Percentiles rank a stretch among this genome's conserved stretches.
Conservation (phyloP, 2,113 vertebrate genomes). For the human (Homo sapiens) region DNA sequence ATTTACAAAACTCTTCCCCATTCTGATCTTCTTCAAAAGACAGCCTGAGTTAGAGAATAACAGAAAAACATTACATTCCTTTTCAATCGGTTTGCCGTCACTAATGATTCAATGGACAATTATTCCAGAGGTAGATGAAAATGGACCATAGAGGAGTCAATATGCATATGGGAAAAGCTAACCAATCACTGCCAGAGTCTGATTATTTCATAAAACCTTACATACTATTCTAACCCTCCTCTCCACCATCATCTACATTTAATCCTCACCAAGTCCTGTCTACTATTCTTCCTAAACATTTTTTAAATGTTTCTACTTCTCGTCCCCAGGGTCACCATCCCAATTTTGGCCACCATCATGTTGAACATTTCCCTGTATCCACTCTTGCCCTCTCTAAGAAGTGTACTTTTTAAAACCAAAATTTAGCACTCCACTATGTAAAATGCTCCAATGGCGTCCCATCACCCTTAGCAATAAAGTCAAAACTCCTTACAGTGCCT, state of each 20-base stretch:
- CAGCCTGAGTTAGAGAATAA: not conserved
- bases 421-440: not conserved
- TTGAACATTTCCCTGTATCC: not conserved
- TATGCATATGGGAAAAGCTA: not conserved
- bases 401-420: not conserved
- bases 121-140: not conserved
- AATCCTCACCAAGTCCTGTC: not conserved
- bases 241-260: not conserved
- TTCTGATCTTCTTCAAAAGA: slow-evolving; percentile 12
- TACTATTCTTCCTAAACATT: not conserved
- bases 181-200: not conserved
- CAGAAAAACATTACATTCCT: not conserved
- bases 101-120: not conserved
- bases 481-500: not conserved
- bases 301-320: not conserved
- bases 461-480: not conserved
- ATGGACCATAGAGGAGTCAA: not conserved
- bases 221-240: not conserved
- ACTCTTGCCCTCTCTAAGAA: not conserved
- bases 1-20: slow-evolving; percentile 14
- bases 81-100: slow-evolving; percentile 3
- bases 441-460: not conserved
- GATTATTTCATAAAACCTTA: not conserved
- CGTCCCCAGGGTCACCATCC: not conserved
- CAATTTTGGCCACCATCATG: not conserved